phyloP scores from a whole-genome alignment of 2,888 invertebrate species.

The Raillietiella orientalis region DNA sequence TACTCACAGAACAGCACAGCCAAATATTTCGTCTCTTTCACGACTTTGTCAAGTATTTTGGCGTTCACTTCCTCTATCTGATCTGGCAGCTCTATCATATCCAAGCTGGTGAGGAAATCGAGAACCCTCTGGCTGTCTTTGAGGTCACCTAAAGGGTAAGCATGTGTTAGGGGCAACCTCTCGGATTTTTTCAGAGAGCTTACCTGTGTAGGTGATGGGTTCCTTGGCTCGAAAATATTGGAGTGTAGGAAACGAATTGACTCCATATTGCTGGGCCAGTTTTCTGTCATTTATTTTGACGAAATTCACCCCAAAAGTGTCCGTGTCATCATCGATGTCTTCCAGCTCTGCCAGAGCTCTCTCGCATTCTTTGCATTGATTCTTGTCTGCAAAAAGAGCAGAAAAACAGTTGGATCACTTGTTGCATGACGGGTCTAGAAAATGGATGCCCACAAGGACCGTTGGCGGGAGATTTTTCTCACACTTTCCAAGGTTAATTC shows the following conservation, averaged over 20 bases:
- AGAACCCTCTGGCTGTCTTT: conserved; percentile 80
- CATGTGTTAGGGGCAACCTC: too few species aligned
- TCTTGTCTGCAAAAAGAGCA: conserved; percentile 9
- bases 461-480: background rate
- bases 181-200: too few species aligned
- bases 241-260: conserved; percentile 77
- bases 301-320: conserved; percentile 74
- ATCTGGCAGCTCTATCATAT: conserved; percentile 78
- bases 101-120: conserved; percentile 70
- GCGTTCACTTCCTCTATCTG: conserved; percentile 82
- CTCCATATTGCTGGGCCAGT: conserved; percentile 81
- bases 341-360: conserved; percentile 9
- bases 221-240: conserved; percentile 88
- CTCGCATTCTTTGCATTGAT: conserved; percentile 10
- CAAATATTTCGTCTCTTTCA: conserved; percentile 65
- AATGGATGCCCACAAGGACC: background rate
- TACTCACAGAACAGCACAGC: conserved; percentile 85
- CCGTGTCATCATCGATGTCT: conserved; percentile 64
- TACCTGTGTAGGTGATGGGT: conserved; percentile 80
- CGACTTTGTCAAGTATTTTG: conserved; percentile 56
- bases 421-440: background rate
- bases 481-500: conserved; percentile 1
- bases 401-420: too few species aligned
- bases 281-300: conserved; percentile 87
- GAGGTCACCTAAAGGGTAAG: conserved; percentile 36